Evolutionary conservation across 92 coral and sea anemone species (phyloP), one percentile per base, ranked within the genome.

Genomic region (Bergia sp.): DNA sequence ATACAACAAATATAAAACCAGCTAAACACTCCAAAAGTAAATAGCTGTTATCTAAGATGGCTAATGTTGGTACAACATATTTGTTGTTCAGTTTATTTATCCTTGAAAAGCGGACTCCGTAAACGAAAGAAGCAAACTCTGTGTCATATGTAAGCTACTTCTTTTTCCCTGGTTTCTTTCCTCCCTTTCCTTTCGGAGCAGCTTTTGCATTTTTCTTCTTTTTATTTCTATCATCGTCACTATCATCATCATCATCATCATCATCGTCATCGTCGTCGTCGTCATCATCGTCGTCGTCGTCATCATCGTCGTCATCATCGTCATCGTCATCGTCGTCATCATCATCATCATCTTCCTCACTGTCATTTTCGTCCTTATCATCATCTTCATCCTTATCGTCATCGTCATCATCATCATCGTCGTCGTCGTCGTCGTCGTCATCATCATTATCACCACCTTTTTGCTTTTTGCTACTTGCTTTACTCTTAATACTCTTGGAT

Each of bases 191-290:
- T 43, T 84, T 71, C 11, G 78, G 66, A 0, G 45, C 73, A 82
- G 71, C 44, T 81, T 61, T 88, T 37, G 73, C 36, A 57, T 58
- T 86, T 57, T 77, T 81, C 73, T 77, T 81, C 55, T 87, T 69
- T 38, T 81, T 77, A 16, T 75, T 89, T 50, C 81, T 77, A 10
- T 94, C 93, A 39, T 90, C 96, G 9, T 96, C 96, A 7, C 93
- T 96, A 10, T 92, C 94, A 18, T 90, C 93, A 21, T 93, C 96
- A 11, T 92, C 93, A 3, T 95, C 95, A 3, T 95, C 96, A 0
- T 93, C 94, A 0, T 92, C 92, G 0, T 95, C 98, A 1, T 96
- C 95, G 13, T 92, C 96, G 1, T 90, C 95, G 1, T 95, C 99
- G 0, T 95, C 96, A 2, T 92, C 96, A 0, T 96, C 95, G 0